Evolutionary conservation across 2,113 vertebrate genomes (phyloP), one percentile per base, ranked within the genome.

Genomic region (Seriola quinqueradiata): DNA sequence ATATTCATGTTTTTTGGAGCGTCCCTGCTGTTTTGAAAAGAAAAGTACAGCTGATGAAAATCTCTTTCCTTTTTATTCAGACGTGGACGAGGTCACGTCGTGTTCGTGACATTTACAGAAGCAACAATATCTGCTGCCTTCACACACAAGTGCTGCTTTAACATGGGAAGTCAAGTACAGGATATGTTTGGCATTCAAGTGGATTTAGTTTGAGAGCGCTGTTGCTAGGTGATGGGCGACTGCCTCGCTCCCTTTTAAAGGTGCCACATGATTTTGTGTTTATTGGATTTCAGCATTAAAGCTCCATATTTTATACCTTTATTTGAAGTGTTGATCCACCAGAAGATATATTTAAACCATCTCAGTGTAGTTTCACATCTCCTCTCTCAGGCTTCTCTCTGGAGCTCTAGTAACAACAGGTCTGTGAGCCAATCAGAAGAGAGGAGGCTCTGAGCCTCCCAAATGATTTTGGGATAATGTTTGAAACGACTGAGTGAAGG

Each of bases 191-290:
- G 36, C 72, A 38, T 55, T 61, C 50, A 34, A 40, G 77, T 32
- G 67, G 8, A 66, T 79, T 40, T 52, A 75, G 32, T 70, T 52
- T 54, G 77, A 71, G 71, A 32, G 10, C 55, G n/a, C 60, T 66
- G 83, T 77, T 68, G 77, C 83, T 72, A 76, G 64, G 83, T n/a
- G 68, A 77, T n/a, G 7, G 46, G 4, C 72, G 17, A 70, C 11
- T 9, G 34, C 6, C 11, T 7, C 48, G 25, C 55, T 38, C 21
- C 44, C 11, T 46, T 76, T 34, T 67, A 40, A 17, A 73, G 64
- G 28, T 7, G 14, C 57, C 0, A 40, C 28, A n/a, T 69, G 38
- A 38, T 68, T 74, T 68, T 60, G 2, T 63, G n/a, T 32, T 70
- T 21, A 19, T 34, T 63, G 21, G 69, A 68, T 63, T 66, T 78